phyloP scores from a whole-genome alignment of 53 echinoderm and acorn worm species.

The Paracentrotus lividus region DNA sequence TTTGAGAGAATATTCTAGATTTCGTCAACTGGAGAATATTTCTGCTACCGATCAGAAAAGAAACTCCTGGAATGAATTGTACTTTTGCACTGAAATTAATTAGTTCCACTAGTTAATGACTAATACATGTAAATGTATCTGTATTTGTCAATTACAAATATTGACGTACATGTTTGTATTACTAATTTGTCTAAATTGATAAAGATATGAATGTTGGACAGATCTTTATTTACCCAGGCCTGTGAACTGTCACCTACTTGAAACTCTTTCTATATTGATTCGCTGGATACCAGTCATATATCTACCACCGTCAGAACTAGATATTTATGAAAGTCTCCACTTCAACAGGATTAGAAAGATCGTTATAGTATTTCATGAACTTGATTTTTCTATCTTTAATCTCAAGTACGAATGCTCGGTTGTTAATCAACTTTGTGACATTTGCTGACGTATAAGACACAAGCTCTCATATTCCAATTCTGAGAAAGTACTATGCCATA shows the following conservation, averaged over 20 bases:
- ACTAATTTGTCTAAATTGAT: neutral
- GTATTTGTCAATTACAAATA: neutral
- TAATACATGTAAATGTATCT: neutral
- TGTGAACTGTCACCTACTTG: neutral
- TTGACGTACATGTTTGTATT: neutral
- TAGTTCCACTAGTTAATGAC: neutral
- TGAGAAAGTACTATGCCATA: neutral
- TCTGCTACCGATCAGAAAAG: too few relatives aligned
- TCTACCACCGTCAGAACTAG: neutral
- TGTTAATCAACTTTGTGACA: neutral
- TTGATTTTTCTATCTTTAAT: neutral
- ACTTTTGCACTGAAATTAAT: neutral
- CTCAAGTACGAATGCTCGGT: neutral
- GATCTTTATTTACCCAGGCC: neutral
- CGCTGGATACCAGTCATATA: neutral
- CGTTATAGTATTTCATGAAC: neutral
- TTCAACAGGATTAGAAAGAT: neutral
- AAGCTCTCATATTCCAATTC: neutral
- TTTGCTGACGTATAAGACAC: neutral
- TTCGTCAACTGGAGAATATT: too few relatives aligned
- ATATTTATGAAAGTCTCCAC: neutral
- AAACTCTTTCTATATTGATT: neutral
- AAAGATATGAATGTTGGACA: neutral
- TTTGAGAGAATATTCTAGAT: too few relatives aligned
- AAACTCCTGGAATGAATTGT: neutral